A percentile compares a stretch with the other conserved stretches of the same genome.
These are phyloP conservation scores for Malacosoma neustria DNA, from an alignment of 2,888 invertebrate species.

Conservation along the genomic window DNA sequence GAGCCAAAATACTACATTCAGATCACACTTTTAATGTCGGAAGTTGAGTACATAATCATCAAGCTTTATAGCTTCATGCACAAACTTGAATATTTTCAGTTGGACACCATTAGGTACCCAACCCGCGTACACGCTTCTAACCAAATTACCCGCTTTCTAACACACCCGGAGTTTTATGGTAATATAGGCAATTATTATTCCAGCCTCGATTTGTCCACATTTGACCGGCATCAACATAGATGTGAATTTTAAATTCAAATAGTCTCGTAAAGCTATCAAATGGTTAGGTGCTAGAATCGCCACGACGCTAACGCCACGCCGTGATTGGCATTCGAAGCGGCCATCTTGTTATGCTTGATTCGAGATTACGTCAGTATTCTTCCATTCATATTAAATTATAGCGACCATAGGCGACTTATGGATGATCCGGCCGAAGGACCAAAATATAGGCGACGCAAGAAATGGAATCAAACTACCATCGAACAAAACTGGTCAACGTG, in stretches of 20 bases:
- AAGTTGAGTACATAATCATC: conserved; percentile 52
- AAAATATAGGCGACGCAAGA: no score
- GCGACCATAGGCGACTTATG: no score
- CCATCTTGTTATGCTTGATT: conserved; percentile 57
- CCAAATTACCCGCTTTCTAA: conserved; percentile 74
- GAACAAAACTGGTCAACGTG: no score
- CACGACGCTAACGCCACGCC: conserved; percentile 48
- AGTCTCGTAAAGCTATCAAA: conserved; percentile 71
- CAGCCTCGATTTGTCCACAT: conserved; percentile 59
- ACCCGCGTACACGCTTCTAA: conserved; percentile 56
- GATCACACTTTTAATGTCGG: conserved; percentile 36
- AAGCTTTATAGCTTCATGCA: conserved; percentile 49
- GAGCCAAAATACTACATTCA: conserved; percentile 5
- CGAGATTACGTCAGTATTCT: conserved; percentile 34
- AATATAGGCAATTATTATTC: conserved; percentile 68
- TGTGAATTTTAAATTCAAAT: conserved; percentile 70
- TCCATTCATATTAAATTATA: conserved; percentile 28
- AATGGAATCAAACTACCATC: no score
- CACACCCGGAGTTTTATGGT: conserved; percentile 71
- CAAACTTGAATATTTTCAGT: conserved; percentile 45
- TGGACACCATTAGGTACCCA: conserved; percentile 49
- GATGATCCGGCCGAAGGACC: no score
- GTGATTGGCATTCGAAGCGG: conserved; percentile 61
- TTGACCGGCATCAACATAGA: conserved; percentile 69
- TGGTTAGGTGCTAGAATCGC: conserved; percentile 57